Base-by-base conservation (phyloP, 2,797 vertebrate species). In the Pempheris klunzingeri region DNA sequence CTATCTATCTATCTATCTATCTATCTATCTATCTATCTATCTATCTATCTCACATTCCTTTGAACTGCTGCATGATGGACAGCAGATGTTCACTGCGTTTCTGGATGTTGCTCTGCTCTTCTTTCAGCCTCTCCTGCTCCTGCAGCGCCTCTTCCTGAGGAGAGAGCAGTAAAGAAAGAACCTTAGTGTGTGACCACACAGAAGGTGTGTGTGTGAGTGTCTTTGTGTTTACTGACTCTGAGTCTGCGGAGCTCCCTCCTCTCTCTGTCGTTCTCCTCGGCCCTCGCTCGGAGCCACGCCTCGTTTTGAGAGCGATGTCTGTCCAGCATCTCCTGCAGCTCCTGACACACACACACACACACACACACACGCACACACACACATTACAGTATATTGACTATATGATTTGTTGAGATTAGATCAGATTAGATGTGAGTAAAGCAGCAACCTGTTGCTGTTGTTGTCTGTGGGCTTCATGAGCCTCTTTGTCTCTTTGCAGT, bases 61-160 rank as follows among this genome's bases (percentile, higher is more conserved):
- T 96, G 88, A 96, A 96, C 90, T 95, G 95, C 81, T 97, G 94
- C 95, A 96, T 96, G 93, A 97, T 93, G 67, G 95, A 95, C 83
- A 96, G 92, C 39, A 96, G 94, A 78, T 96, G 95, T 73, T 96
- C 92, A 61, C 92, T 94, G 82, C 65, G 90, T 83, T 95, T 95
- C 90, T 96, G 94, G 90, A 96, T 50, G 41, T 62, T 92, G 90
- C 83, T 90, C 70, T 95, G 93, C 83, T 97, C 94, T 83, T 95
- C 94, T 85, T 94, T 95, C 70, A 96, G 84, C 75, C 77, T 89
- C 82, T 95, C 89, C 86, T 96, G 92, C 69, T 94, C 85, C 30
- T 74, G 73, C 61, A 94, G 47, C 87, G 95, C 88, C 71, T 94
- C 88, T 54, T 90, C 89, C 87, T 89, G 70, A 58, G 14, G 47